Evolutionary conservation across 1,140 invertebrate species (phyloP), one percentile per base, ranked within the genome.

Genomic region (Chionoecetes opilio): DNA sequence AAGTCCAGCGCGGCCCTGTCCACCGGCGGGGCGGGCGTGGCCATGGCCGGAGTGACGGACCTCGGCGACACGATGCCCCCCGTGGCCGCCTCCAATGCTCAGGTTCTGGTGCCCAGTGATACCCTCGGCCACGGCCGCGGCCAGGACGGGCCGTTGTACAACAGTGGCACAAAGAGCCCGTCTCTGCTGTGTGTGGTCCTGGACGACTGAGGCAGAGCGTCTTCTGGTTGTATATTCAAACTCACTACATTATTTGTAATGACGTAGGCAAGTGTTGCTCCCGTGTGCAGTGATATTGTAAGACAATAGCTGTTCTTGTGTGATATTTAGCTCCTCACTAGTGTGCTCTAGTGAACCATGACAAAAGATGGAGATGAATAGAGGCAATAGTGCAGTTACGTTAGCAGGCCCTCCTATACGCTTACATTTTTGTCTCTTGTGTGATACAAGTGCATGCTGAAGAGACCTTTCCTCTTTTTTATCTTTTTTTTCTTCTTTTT

Each of bases 391-490:
- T 95, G 91, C 91, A 92, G 94, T 93, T 95, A 93, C 86, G 93
- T 89, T 89, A 95, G 94, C 94, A 95, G 94, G 94, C 91, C 94
- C 94, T 95, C 94, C 94, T 95, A 95, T 95, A 95, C 94, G 94
- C 94, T 95, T 95, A 95, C 86, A 87, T 93, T n/a, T 95, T 95
- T 82, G 94, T 95, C 94, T 95, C 94, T 95, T 92, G 94, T 95
- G 94, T 95, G 94, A 95, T 95, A 95, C 94, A 95, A 95, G 91
- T 95, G 94, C 94, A 95, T 95, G 94, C 94, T 95, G 91, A 95
- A 93, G 91, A 95, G 94, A 95, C 94, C 92, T 95, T 95, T 93
- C n/a, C n/a, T 75, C 63, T 88, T 93, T 37, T 85, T 85, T 85
- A 21, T 87, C 21, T 87, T 34, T 87, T 87, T 87, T 87, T 87